A percentile compares a stretch with the other conserved stretches of the same genome.
phyloP scores from a whole-genome alignment of 2,888 invertebrate species.

The Margaritifera margaritifera region DNA sequence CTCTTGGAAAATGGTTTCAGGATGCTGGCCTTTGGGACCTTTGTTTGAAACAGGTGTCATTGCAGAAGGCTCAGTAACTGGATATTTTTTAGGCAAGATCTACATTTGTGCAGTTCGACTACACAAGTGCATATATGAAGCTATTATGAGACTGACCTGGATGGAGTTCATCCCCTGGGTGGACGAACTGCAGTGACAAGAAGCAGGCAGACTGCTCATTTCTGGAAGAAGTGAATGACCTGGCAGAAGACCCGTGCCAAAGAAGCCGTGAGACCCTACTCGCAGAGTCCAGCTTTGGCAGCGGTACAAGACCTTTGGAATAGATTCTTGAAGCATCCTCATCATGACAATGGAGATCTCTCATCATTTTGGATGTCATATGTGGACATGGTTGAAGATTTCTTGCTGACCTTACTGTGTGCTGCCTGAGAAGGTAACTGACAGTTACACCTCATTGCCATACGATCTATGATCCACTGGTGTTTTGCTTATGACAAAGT shows the following conservation, averaged over 20 bases:
- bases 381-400: slow-evolving; percentile 42
- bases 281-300: neutral
- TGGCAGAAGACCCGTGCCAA: slow-evolving; percentile 1
- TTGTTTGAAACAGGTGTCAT: too few species aligned
- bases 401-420: slow-evolving; percentile 30
- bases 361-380: slow-evolving; percentile 42
- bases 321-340: neutral
- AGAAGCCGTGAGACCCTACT: neutral
- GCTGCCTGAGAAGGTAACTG: slow-evolving; percentile 37
- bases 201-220: neutral
- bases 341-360: slow-evolving; percentile 13
- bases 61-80: too few species aligned
- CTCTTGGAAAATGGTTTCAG: too few species aligned
- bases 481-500: too few species aligned
- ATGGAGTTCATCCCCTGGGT: too few species aligned
- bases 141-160: too few species aligned
- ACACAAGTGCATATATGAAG: too few species aligned
- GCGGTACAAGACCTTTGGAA: slow-evolving; percentile 2
- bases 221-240: neutral
- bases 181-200: neutral
- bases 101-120: too few species aligned
- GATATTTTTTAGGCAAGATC: too few species aligned
- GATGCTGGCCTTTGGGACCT: too few species aligned
- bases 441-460: slow-evolving; percentile 29
- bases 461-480: slow-evolving; percentile 31